Evolutionary conservation across 2,113 vertebrate genomes (phyloP).

Genomic region (Piprites chloris): DNA sequence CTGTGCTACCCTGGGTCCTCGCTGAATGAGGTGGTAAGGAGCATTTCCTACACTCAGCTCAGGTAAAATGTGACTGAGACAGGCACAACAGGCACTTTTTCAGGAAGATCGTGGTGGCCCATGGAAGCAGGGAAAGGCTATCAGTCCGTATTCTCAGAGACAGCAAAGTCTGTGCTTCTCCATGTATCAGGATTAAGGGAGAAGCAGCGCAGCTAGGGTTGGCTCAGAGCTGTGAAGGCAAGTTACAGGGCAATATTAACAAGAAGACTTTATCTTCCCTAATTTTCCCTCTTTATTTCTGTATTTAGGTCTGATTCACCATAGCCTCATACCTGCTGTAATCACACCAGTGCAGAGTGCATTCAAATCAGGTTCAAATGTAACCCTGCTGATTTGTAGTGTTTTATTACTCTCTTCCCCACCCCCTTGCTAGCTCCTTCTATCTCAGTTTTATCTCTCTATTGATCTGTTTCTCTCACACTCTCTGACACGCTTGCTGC

Average conservation of each 20-base stretch:
- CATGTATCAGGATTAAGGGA: background rate
- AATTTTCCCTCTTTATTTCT: background rate
- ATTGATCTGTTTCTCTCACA: constrained; percentile 64
- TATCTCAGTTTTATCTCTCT: constrained; percentile 64
- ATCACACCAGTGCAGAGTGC: background rate
- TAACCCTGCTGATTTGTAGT: background rate
- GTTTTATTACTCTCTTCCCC: constrained; percentile 18
- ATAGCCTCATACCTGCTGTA: background rate
- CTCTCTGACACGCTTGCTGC: constrained; percentile 61
- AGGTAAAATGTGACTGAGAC: background rate
- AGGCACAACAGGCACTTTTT: background rate
- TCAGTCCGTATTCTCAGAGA: background rate
- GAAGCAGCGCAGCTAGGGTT: background rate
- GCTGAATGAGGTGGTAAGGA: background rate
- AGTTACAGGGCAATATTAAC: background rate
- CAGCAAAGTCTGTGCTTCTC: background rate
- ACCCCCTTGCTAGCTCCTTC: constrained; percentile 19
- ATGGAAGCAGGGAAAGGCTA: background rate
- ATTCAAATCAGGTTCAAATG: background rate
- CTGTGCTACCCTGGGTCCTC: background rate
- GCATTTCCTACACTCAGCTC: background rate
- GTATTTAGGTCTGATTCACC: background rate
- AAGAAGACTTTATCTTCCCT: background rate
- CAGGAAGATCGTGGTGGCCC: background rate
- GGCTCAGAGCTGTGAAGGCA: background rate